Evolutionary conservation across 2,797 vertebrate genomes (phyloP).

Genomic region (Melanotaenia boesemani): DNA sequence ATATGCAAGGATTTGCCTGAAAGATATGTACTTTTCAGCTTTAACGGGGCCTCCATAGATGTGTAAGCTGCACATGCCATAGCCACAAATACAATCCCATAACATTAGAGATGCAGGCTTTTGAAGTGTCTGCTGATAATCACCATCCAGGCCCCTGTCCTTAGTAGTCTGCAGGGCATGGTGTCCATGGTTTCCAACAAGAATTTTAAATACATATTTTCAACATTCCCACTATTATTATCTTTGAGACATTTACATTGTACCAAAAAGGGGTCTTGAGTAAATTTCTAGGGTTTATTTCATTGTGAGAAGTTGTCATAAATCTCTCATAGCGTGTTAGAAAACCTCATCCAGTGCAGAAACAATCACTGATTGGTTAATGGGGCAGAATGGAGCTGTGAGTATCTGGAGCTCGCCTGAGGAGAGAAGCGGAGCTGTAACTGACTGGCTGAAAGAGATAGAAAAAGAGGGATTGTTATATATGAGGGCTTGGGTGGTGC

Average conservation of each 20-base stretch:
- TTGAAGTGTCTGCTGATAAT: too few relatives aligned
- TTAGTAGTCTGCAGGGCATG: too few relatives aligned
- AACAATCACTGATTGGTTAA: slow-evolving; percentile 52
- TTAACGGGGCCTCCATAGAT: too few relatives aligned
- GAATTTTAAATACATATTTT: background rate
- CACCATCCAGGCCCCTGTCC: too few relatives aligned
- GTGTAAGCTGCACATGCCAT: too few relatives aligned
- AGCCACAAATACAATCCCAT: too few relatives aligned
- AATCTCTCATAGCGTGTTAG: slow-evolving; percentile 15
- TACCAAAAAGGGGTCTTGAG: background rate
- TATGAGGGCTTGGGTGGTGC: slow-evolving; percentile 14
- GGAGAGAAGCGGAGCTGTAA: slow-evolving; percentile 50
- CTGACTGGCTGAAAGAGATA: slow-evolving; percentile 29
- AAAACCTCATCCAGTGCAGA: slow-evolving; percentile 34
- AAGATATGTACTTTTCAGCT: too few relatives aligned
- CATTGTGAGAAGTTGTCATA: slow-evolving; percentile 5
- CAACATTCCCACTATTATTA: background rate
- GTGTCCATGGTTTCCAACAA: too few relatives aligned
- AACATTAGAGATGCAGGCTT: too few relatives aligned
- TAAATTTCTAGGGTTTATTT: background rate
- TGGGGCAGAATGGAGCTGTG: slow-evolving; percentile 51
- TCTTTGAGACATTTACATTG: background rate
- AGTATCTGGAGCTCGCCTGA: slow-evolving; percentile 50
- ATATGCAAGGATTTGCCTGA: too few relatives aligned
- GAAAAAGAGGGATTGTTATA: slow-evolving; percentile 55